Evolutionary conservation across 2,888 invertebrate genomes (phyloP).

Genomic region (Nemoura dubitans): DNA sequence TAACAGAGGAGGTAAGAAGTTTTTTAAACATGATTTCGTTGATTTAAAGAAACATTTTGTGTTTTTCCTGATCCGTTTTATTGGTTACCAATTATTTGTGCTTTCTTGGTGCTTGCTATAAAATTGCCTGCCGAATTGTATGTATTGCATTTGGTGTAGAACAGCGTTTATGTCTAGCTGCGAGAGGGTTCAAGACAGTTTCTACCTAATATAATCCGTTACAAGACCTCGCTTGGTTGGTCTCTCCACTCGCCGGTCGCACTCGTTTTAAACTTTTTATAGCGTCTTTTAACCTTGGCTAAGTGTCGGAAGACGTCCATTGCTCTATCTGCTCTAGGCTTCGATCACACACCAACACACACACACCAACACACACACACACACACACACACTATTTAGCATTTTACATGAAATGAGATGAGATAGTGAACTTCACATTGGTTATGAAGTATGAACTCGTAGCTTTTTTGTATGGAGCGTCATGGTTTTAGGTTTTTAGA

Average conservation of each 20-base stretch:
- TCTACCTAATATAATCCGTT: conserved; percentile 12
- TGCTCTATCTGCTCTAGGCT: background rate
- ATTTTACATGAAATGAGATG: background rate
- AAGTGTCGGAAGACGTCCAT: background rate
- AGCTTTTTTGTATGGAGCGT: background rate
- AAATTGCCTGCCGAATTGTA: too few species aligned
- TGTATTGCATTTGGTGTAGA: too few species aligned
- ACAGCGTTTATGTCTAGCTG: background rate
- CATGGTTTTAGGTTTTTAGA: background rate
- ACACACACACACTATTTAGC: background rate
- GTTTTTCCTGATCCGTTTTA: background rate
- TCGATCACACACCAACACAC: background rate
- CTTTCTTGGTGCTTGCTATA: background rate
- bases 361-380: too few species aligned
- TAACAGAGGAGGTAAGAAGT: conserved; percentile 58
- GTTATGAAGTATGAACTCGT: background rate
- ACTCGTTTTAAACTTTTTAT: conserved; percentile 7
- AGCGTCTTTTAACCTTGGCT: background rate
- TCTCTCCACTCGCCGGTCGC: background rate
- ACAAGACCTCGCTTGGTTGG: background rate
- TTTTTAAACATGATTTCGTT: conserved; percentile 10
- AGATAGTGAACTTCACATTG: background rate
- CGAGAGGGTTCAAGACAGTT: background rate
- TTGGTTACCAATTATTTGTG: background rate
- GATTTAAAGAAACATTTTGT: background rate